Evolutionary conservation across 2,797 vertebrate genomes (phyloP).

Genomic region (Oreochromis grahami): DNA sequence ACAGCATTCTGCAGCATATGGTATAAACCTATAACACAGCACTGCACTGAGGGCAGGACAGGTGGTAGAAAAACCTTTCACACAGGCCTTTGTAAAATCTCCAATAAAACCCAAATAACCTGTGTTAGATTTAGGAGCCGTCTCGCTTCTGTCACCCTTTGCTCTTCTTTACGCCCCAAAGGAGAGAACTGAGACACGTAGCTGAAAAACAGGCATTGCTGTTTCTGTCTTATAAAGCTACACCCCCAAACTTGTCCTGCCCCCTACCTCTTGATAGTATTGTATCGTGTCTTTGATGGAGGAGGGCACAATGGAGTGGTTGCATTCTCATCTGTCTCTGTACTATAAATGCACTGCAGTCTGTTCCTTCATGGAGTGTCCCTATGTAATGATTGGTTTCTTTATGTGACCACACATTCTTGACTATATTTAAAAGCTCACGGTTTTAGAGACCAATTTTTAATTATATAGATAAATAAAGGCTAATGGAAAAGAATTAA

Average conservation of each 20-base stretch:
- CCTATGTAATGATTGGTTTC: background rate
- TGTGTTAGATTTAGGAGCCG: conserved; percentile 44
- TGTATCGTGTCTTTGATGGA: conserved; percentile 41
- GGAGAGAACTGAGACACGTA: conserved; percentile 7
- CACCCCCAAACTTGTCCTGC: background rate
- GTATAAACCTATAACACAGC: conserved; percentile 8
- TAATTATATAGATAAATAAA: background rate
- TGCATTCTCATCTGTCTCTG: conserved; percentile 30
- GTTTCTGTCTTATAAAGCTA: conserved; percentile 4
- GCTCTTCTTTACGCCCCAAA: conserved; percentile 25
- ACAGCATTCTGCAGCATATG: background rate
- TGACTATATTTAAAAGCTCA: background rate
- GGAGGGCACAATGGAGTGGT: conserved; percentile 10
- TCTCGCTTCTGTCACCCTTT: conserved; percentile 13
- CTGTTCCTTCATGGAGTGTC: background rate
- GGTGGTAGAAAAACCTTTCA: conserved; percentile 21
- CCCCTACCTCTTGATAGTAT: conserved; percentile 15
- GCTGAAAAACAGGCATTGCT: conserved; percentile 12
- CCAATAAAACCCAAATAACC: conserved; percentile 45
- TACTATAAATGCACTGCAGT: background rate
- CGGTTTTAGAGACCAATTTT: background rate
- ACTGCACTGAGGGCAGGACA: background rate
- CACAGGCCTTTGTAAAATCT: conserved; percentile 25
- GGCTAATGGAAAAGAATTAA: background rate
- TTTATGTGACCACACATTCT: background rate